Base-by-base conservation (phyloP, 1,140 invertebrate genomes). In the Drosophila athabasca region DNA sequence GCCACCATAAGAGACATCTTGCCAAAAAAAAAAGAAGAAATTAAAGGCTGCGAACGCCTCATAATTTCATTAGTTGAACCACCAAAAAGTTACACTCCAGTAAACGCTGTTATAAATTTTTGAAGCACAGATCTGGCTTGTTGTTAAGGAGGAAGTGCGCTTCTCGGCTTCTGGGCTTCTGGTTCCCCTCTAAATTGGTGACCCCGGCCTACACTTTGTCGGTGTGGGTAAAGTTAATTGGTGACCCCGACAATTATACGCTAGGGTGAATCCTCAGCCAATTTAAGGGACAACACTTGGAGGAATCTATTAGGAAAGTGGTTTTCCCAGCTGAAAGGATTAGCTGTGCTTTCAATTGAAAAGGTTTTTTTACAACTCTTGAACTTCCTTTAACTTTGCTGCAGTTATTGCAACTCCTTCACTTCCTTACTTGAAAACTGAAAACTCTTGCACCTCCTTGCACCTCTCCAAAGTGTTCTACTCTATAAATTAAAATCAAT, bases 401-500 rank as follows among this genome's bases (percentile, higher is more conserved):
- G 19, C 59, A 26, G 24, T 2, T 52, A 7, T 31, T 31, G 31
- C 8, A 9, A 2, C 31, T 31, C 31, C 31, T 31, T 31, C 31
- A 9, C 31, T 31, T 31, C 31, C 31, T 31, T 9, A 8, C 31
- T 31, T 1, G 17, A 19, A 0, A 19, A 19, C 17, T 1, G 17
- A 19, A 0, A 19, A 19, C 17, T 19, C 26, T 29, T 29, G 7
- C 17, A 29, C 0, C 26, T 29, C 1, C 24, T 29, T 29, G 29
- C 62, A 69, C 59, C 70, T 61, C 64, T 62, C 78, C 60, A 4
- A 39, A 39, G 35, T 13, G 35, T 57, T 64, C 59, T 15, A 48
- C 60, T 48, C 51, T 41, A 87, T 84, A 88, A 84, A 89, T 83
- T 89, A 75, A 88, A 89, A 77, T 89, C 83, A 89, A 88, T 88